Conservation (phyloP, 2,888 invertebrate genomes). For the Leuctra nigra region DNA sequence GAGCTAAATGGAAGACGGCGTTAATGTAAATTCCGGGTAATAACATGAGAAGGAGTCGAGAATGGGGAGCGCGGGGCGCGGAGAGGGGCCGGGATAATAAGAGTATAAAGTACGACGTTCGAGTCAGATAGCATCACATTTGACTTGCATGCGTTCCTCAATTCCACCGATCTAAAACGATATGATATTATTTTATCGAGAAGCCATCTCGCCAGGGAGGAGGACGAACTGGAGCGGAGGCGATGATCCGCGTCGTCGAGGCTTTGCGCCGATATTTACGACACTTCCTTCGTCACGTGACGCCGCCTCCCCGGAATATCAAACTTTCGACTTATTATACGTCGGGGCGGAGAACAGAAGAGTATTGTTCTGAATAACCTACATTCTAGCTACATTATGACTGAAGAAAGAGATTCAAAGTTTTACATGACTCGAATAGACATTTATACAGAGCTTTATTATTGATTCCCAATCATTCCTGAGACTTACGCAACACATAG, state of each 20-base stretch:
- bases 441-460: too few species aligned
- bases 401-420: too few species aligned
- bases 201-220: not conserved
- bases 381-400: too few species aligned
- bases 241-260: not conserved
- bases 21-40: constrained; percentile 18
- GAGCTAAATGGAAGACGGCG: constrained; percentile 9
- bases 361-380: too few species aligned
- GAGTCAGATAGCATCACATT: not conserved
- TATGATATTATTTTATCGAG: constrained; percentile 9
- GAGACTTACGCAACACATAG: too few species aligned
- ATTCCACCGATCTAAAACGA: not conserved
- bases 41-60: not conserved
- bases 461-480: too few species aligned
- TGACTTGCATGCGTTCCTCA: constrained; percentile 12
- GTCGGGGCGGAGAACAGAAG: too few species aligned
- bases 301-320: not conserved
- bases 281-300: not conserved
- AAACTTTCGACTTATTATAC: not conserved
- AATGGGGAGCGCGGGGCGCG: not conserved
- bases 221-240: too few species aligned
- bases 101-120: not conserved
- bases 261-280: not conserved
- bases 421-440: too few species aligned
- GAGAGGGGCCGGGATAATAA: not conserved